Percentiles rank a stretch among this genome's conserved stretches.
phyloP scores from a whole-genome alignment of 2,888 invertebrate species.

The Isotomurus palustris region DNA sequence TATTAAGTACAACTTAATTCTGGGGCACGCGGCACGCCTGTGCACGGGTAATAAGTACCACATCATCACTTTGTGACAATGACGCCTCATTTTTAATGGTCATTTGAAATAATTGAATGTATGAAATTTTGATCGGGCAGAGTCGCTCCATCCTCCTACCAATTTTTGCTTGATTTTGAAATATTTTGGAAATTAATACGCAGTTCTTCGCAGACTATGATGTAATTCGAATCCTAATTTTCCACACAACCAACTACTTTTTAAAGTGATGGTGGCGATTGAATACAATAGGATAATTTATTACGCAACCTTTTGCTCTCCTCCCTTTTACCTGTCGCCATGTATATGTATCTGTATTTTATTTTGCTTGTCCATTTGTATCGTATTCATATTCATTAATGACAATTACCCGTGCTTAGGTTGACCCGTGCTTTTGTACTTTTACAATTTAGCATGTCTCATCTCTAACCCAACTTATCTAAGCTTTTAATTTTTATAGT shows the following conservation, averaged over 20 bases:
- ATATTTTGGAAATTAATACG: no score
- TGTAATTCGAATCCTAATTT: no score
- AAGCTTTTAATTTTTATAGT: no score
- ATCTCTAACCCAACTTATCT: no score
- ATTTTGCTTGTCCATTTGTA: not conserved
- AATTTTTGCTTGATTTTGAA: slow-evolving; percentile 3
- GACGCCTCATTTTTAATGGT: not conserved
- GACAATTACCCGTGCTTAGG: slow-evolving; percentile 14
- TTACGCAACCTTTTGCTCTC: not conserved
- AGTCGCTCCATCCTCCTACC: slow-evolving; percentile 13
- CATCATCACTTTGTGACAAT: not conserved
- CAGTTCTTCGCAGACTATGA: no score
- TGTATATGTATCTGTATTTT: no score
- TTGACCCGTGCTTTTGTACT: no score
- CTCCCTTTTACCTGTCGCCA: slow-evolving; percentile 3
- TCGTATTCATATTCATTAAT: not conserved
- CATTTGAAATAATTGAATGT: not conserved
- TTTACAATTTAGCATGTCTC: no score
- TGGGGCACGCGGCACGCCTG: slow-evolving; percentile 12
- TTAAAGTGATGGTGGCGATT: no score
- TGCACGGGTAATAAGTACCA: slow-evolving; percentile 11
- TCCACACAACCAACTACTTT: no score
- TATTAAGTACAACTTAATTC: not conserved
- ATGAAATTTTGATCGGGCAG: slow-evolving; percentile 7
- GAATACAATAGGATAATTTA: no score